Base-by-base conservation (phyloP, 2,113 vertebrate species). In the Tor tambroides region DNA sequence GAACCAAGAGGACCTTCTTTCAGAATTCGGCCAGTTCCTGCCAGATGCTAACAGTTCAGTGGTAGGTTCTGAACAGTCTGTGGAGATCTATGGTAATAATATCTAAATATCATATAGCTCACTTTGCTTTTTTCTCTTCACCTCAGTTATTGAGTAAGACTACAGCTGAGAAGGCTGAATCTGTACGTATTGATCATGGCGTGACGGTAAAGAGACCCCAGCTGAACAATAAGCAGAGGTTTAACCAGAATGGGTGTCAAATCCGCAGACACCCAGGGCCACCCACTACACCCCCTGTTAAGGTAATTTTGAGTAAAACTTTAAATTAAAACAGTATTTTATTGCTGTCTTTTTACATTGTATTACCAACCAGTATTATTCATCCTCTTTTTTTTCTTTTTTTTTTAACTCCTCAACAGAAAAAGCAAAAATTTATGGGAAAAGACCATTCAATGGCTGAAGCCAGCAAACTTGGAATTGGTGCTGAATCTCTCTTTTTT, bases 1-100 rank as follows among this genome's bases (percentile, higher is more conserved):
- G 94, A 99, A 99, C 94, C 98, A 99, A 92, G 98, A 99, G 91
- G 98, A 99, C 91, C 94, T 99, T 23, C 95, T 99, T 2, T 99
- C 98, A 0, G 98, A 99, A 90, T 99, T 99, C 0, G 98, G 98
- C 82, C 98, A 99, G 91, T 99, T 99, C 92, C 93, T 99, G 56
- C 98, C 98, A 0, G 98, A 99, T 88, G 98, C 98, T 75, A 99
- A 99, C 92, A 99, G 96, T 91, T 98, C 98, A 6, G 93, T 96
- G 94, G 98, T 99, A 90, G 95, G 96, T 63, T 30, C 21, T 56
- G 2, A 79, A 32, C 23, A 15, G 46, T 65, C 46, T 59, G 28
- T 8, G 5, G 7, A 65, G 23, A 28, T n/a, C 19, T 43, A 8
- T 43, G 26, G 21, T 19, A 38, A 51, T 5, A 51, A 54, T 10